Conservation (phyloP, 1,140 invertebrate genomes). For the Rhysida immarginata region DNA sequence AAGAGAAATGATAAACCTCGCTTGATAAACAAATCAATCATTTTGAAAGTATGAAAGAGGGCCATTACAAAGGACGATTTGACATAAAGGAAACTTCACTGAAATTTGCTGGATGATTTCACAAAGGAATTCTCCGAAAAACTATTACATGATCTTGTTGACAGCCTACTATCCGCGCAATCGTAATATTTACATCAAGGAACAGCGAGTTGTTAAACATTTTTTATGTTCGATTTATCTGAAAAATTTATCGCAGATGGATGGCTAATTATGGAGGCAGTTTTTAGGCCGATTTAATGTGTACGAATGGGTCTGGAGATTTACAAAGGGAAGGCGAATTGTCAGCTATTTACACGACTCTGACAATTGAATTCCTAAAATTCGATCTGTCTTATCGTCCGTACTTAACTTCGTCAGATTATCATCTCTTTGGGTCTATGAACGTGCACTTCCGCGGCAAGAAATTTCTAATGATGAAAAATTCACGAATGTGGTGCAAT, state of each 20-base stretch:
- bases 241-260: too few species aligned
- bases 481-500: background rate
- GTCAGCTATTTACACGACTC: background rate
- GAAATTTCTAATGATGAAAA: background rate
- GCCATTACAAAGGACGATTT: too few species aligned
- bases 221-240: background rate
- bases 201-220: background rate
- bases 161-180: background rate
- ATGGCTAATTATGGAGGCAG: background rate
- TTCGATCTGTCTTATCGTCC: background rate
- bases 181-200: background rate
- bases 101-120: background rate
- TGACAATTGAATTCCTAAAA: background rate
- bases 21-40: too few species aligned
- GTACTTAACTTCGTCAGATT: background rate
- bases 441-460: background rate
- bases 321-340: background rate
- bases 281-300: background rate
- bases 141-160: background rate
- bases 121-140: background rate
- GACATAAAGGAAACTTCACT: background rate
- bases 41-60: too few species aligned
- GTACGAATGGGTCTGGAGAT: background rate
- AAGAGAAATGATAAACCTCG: too few species aligned
- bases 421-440: background rate